phyloP scores from a whole-genome alignment of 2,888 invertebrate species.

The Meiosimyza platycephala region DNA sequence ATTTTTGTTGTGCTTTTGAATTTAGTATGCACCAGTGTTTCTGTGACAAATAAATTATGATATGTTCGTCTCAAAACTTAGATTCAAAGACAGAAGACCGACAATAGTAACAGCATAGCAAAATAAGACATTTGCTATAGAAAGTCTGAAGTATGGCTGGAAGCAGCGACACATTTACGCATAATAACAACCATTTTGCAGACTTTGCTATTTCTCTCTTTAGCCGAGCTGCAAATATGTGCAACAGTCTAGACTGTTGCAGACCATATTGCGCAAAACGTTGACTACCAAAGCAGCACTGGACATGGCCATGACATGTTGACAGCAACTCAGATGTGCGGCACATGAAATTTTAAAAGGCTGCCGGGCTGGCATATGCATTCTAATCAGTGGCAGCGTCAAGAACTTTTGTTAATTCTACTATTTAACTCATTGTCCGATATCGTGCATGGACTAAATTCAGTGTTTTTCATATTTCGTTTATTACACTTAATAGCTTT shows the following conservation, averaged over 20 bases:
- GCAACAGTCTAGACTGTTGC: slow-evolving; percentile 3
- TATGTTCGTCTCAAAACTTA: not conserved
- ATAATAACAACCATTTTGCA: slow-evolving; percentile 10
- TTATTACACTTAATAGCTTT: slow-evolving; percentile 22
- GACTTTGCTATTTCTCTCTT: not conserved
- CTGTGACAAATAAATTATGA: no score
- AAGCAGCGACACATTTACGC: slow-evolving; percentile 14
- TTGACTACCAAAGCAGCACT: not conserved
- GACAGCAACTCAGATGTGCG: slow-evolving; percentile 17
- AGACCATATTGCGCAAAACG: not conserved
- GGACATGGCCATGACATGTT: slow-evolving; percentile 11
- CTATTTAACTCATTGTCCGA: not conserved
- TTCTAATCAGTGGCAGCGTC: slow-evolving; percentile 29
- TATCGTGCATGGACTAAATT: not conserved
- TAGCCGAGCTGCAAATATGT: not conserved
- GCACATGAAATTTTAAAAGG: slow-evolving; percentile 12
- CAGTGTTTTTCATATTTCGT: not conserved
- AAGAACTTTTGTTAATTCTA: not conserved
- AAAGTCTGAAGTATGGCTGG: not conserved
- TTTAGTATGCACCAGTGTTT: no score
- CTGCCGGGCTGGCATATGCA: slow-evolving; percentile 24
- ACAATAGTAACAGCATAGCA: not conserved
- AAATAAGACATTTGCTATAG: not conserved
- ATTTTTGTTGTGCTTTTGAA: no score
- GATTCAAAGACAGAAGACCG: not conserved